Percentiles rank a stretch among this genome's conserved stretches.
phyloP scores from a whole-genome alignment of 1,140 invertebrate genomes.

The Drosophila tristis region DNA sequence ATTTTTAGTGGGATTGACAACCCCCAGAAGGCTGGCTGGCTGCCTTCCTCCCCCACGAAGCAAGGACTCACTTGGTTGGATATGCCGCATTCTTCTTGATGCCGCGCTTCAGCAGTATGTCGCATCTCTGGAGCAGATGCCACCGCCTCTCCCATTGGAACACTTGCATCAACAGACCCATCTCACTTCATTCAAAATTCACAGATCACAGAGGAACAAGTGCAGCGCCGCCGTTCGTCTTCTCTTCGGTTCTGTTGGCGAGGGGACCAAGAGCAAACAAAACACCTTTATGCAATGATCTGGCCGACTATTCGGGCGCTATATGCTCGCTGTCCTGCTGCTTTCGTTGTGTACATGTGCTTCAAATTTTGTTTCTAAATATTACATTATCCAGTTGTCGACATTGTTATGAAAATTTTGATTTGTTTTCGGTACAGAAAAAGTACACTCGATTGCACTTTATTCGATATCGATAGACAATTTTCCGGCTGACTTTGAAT shows the following conservation, averaged over 20 bases:
- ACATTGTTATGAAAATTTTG: slow-evolving; percentile 68
- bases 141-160: slow-evolving; percentile 69
- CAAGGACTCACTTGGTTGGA: slow-evolving; percentile 62
- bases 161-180: slow-evolving; percentile 66
- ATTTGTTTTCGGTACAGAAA: slow-evolving; percentile 60
- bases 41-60: no score
- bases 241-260: slow-evolving; percentile 21
- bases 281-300: slow-evolving; percentile 56
- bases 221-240: slow-evolving; percentile 19
- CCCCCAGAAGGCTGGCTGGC: no score
- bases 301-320: slow-evolving; percentile 16
- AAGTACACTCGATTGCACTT: slow-evolving; percentile 32
- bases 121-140: slow-evolving; percentile 58
- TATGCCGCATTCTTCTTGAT: slow-evolving; percentile 66
- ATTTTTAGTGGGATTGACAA: background rate
- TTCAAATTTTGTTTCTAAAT: slow-evolving; percentile 48
- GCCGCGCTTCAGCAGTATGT: slow-evolving; percentile 49
- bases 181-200: slow-evolving; percentile 43
- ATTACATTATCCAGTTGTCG: slow-evolving; percentile 17
- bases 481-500: background rate
- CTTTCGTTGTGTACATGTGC: slow-evolving; percentile 43
- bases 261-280: slow-evolving; percentile 4
- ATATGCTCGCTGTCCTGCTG: slow-evolving; percentile 21
- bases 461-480: slow-evolving; percentile 26
- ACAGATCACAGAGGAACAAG: slow-evolving; percentile 4